Evolutionary conservation across 2,797 vertebrate species (phyloP).

Genomic region (Rhinogobio ventralis): DNA sequence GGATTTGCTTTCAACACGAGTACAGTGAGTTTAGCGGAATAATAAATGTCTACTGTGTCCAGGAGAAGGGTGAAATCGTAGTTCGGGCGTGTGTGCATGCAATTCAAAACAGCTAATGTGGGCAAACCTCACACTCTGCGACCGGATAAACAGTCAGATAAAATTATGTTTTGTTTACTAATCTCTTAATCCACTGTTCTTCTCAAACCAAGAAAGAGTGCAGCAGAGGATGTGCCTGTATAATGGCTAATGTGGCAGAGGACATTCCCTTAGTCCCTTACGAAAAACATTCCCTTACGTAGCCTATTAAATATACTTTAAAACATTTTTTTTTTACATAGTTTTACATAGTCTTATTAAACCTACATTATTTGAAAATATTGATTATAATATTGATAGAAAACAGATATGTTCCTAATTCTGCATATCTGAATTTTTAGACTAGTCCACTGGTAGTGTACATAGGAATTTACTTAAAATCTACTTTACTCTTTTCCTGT

Average conservation of each 20-base stretch:
- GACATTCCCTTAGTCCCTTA: background rate
- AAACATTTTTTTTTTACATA: too few relatives aligned
- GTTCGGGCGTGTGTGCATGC: conserved; percentile 5
- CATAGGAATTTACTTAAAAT: too few relatives aligned
- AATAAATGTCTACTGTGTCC: conserved; percentile 39
- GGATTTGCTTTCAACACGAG: conserved; percentile 49
- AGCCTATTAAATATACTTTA: too few relatives aligned
- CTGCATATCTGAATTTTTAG: too few relatives aligned
- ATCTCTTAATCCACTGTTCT: conserved; percentile 61
- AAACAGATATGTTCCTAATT: too few relatives aligned
- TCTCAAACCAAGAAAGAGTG: background rate
- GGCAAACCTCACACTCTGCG: conserved; percentile 38
- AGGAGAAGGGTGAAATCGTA: conserved; percentile 30
- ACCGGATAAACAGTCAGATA: conserved; percentile 50
- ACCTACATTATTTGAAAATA: too few relatives aligned
- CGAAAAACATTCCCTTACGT: too few relatives aligned
- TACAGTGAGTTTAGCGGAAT: conserved; percentile 40
- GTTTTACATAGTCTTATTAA: too few relatives aligned
- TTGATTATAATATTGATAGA: too few relatives aligned
- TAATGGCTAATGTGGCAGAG: conserved; percentile 51
- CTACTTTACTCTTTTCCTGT: too few relatives aligned
- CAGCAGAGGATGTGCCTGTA: conserved; percentile 28
- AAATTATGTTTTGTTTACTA: conserved; percentile 48
- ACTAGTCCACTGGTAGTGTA: too few relatives aligned
- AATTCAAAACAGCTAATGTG: conserved; percentile 45